These are phyloP conservation scores for Fulmarus glacialis DNA, from an alignment of 2,113 vertebrate genomes.

Conservation along the genomic window DNA sequence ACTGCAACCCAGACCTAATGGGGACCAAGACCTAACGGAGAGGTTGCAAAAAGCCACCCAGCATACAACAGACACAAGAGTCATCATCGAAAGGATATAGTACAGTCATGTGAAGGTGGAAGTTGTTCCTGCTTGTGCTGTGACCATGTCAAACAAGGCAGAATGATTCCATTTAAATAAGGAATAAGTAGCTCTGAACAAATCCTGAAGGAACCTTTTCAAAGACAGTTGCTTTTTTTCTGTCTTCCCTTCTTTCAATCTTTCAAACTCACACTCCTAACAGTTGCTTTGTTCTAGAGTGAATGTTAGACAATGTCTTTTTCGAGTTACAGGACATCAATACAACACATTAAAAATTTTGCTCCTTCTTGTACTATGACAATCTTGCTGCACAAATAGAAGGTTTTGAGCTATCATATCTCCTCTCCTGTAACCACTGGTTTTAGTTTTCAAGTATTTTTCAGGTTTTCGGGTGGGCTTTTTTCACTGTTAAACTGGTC, in stretches of 20 bases:
- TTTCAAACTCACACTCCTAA: neutral
- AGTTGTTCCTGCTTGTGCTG: neutral
- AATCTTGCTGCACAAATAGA: neutral
- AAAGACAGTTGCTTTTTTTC: neutral
- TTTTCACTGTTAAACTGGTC: neutral
- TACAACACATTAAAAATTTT: neutral
- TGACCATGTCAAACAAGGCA: neutral
- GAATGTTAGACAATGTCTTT: accelerated
- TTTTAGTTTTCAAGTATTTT: neutral
- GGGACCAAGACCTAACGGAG: neutral
- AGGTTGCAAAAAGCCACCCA: neutral
- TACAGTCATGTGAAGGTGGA: neutral
- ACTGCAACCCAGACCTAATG: neutral
- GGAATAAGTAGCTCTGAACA: neutral
- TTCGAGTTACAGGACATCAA: neutral
- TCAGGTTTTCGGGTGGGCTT: accelerated
- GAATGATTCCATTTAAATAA: neutral
- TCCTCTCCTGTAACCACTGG: neutral
- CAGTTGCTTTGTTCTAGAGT: neutral
- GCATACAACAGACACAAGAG: neutral
- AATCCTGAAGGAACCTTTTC: neutral
- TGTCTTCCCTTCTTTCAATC: neutral
- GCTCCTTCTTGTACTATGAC: neutral
- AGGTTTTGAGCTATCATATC: neutral
- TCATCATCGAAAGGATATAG: neutral